A percentile compares a stretch with the other conserved stretches of the same genome.
phyloP scores from a whole-genome alignment of 2,888 invertebrate genomes.

The Lochmaea capreae region DNA sequence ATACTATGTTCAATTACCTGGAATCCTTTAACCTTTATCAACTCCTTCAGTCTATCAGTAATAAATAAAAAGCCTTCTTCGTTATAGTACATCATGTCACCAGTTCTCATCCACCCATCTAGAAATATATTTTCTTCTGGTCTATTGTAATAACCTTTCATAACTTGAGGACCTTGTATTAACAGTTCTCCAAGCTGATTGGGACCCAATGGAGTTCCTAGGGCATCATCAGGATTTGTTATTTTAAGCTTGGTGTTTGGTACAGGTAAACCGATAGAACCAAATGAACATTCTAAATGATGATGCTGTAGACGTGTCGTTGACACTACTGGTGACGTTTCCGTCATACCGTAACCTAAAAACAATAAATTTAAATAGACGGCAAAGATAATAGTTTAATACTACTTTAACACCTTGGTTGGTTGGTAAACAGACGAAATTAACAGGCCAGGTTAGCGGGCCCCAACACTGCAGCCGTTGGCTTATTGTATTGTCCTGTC shows the following conservation, averaged over 20 bases:
- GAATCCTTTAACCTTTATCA: constrained; percentile 79
- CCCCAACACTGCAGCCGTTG: too few relatives aligned
- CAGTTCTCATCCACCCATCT: constrained; percentile 81
- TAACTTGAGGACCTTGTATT: constrained; percentile 83
- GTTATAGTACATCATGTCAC: constrained; percentile 72
- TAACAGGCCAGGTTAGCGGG: too few relatives aligned
- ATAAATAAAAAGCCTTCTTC: constrained; percentile 76
- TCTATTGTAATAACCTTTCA: constrained; percentile 83
- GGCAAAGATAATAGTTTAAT: too few relatives aligned
- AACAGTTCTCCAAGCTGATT: constrained; percentile 75
- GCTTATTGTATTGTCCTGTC: too few relatives aligned
- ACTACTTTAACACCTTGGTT: too few relatives aligned
- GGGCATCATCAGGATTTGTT: constrained; percentile 65
- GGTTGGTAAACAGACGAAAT: too few relatives aligned
- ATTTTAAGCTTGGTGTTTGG: constrained; percentile 76
- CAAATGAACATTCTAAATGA: constrained; percentile 37
- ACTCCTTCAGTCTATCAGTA: constrained; percentile 82
- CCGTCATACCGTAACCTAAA: constrained; percentile 79
- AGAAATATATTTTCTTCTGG: constrained; percentile 71
- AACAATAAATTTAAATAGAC: neutral
- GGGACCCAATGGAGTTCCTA: constrained; percentile 40
- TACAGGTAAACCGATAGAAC: constrained; percentile 70
- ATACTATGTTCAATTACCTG: constrained; percentile 63
- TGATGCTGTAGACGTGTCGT: constrained; percentile 21
- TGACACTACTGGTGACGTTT: constrained; percentile 73